Evolutionary conservation across 37 sponge, comb jelly and placozoan genomes (phyloP).

Genomic region (Dysidea cf. avara): DNA sequence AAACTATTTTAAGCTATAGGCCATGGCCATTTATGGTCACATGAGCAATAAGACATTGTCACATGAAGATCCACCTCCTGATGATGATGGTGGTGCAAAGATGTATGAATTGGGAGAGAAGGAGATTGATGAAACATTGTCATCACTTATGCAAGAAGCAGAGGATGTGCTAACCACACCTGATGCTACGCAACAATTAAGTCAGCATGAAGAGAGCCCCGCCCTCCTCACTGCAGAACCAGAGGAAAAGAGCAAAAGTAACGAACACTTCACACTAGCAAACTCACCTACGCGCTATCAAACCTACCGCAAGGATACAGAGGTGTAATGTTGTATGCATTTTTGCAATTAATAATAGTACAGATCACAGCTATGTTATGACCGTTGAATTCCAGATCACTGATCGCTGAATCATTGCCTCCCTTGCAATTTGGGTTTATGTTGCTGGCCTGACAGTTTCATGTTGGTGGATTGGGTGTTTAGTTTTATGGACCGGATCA

Average conservation of each 20-base stretch:
- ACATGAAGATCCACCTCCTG: neutral
- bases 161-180: conserved; percentile 7
- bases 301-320: too few relatives aligned
- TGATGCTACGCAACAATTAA: conserved; percentile 5
- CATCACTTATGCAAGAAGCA: neutral
- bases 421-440: too few relatives aligned
- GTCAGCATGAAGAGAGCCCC: neutral
- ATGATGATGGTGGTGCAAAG: neutral
- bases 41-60: conserved; percentile 33
- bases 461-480: too few relatives aligned
- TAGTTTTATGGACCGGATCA: too few relatives aligned
- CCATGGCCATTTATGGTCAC: conserved; percentile 78
- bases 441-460: too few relatives aligned
- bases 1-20: conserved; percentile 31
- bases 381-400: too few relatives aligned
- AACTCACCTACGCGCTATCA: conserved; percentile 39
- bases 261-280: conserved; percentile 53
- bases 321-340: too few relatives aligned
- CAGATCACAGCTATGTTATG: too few relatives aligned
- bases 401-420: too few relatives aligned
- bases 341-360: too few relatives aligned
- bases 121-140: conserved; percentile 5
- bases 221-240: neutral
- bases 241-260: neutral
- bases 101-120: neutral